Percentiles rank a stretch among this genome's conserved stretches.
Evolutionary conservation across 1,140 invertebrate genomes (phyloP).

Genomic region (Paraescarpia echinospica): DNA sequence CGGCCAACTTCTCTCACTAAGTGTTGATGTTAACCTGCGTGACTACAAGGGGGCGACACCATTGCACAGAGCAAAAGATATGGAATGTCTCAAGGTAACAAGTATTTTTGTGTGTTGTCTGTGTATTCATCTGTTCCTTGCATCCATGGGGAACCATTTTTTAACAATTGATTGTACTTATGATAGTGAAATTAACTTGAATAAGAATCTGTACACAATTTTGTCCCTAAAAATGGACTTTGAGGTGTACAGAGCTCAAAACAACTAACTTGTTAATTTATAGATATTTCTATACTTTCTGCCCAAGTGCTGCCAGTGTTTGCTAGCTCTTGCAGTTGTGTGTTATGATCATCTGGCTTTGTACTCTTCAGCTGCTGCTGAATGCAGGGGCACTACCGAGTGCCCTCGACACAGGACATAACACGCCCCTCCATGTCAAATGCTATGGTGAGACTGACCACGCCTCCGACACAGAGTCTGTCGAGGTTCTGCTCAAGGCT

Average conservation of each 20-base stretch:
- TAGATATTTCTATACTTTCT: too few species aligned
- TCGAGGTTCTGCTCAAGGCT: slow-evolving; percentile 47
- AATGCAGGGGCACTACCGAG: slow-evolving; percentile 50
- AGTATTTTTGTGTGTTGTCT: background rate
- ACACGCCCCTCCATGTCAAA: slow-evolving; percentile 57
- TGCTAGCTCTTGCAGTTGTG: too few species aligned
- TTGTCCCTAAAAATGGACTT: too few species aligned
- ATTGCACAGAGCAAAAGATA: slow-evolving; percentile 48
- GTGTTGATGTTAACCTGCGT: slow-evolving; percentile 46
- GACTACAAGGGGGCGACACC: slow-evolving; percentile 56
- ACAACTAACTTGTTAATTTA: too few species aligned
- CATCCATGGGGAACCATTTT: too few species aligned
- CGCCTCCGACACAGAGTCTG: slow-evolving; percentile 44
- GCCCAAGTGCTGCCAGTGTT: too few species aligned
- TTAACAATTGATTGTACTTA: too few species aligned
- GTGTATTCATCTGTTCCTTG: too few species aligned
- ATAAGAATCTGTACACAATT: too few species aligned
- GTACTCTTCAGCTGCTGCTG: slow-evolving; percentile 42
- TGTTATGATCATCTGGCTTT: background rate
- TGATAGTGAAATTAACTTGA: too few species aligned
- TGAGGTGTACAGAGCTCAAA: too few species aligned
- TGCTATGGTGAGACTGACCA: slow-evolving; percentile 53
- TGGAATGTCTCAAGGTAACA: slow-evolving; percentile 45
- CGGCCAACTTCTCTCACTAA: slow-evolving; percentile 63
- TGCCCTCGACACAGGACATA: slow-evolving; percentile 51